Evolutionary conservation across 2,113 vertebrate species (phyloP).

Genomic region (Camelus dromedarius): DNA sequence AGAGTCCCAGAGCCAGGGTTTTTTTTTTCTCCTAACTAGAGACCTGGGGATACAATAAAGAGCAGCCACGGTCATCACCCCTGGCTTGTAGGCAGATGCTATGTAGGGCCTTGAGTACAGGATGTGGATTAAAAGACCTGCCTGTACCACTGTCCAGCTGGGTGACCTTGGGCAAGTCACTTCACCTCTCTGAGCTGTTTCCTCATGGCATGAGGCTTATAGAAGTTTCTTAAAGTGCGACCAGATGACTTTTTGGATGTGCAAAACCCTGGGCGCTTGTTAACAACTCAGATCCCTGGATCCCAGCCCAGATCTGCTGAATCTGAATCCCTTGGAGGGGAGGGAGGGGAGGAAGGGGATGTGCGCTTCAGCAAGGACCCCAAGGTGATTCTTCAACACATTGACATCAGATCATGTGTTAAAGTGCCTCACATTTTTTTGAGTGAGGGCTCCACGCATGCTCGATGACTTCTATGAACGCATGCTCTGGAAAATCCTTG

Average conservation of each 20-base stretch:
- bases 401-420: neutral
- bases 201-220: neutral
- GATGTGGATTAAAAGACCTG: accelerated
- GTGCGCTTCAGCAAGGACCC: neutral
- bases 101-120: neutral
- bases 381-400: neutral
- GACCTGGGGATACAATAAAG: too few relatives aligned
- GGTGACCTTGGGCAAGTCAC: neutral
- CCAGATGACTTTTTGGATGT: neutral
- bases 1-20: neutral
- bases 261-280: neutral
- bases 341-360: too few relatives aligned
- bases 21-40: neutral
- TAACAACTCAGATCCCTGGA: neutral
- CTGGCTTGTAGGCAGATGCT: neutral
- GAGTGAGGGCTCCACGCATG: neutral
- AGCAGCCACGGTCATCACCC: accelerated
- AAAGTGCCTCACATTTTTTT: neutral
- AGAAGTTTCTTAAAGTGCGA: neutral
- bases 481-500: neutral
- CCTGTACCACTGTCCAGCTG: too few relatives aligned
- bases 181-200: neutral
- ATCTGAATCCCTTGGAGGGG: neutral
- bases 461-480: neutral
- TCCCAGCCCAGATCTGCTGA: constrained; percentile 41